Conservation (phyloP, 2,797 vertebrate genomes). For the Neosilurus hyrtlii region DNA sequence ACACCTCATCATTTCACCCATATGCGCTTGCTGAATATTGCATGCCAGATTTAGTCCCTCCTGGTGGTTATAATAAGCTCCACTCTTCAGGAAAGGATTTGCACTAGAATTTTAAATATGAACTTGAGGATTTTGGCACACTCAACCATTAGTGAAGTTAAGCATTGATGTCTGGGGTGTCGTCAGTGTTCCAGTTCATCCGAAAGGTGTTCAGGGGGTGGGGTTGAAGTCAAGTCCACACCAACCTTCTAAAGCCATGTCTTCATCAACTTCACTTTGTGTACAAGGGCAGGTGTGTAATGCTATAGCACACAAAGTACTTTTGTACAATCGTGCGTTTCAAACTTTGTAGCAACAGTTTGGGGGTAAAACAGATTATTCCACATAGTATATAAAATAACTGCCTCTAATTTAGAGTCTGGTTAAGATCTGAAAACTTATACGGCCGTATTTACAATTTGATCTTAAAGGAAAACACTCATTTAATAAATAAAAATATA, state of each 20-base stretch:
- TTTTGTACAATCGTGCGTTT: neutral
- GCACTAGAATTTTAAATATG: neutral
- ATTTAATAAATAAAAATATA: no score
- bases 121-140: neutral
- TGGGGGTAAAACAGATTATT: neutral
- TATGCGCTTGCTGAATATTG: neutral
- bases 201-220: neutral
- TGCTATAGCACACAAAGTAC: neutral
- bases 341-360: neutral
- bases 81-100: neutral
- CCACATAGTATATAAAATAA: neutral
- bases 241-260: no score
- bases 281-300: neutral
- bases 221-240: no score
- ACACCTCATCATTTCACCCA: neutral
- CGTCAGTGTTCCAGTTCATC: neutral
- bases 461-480: no score
- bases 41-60: neutral
- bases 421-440: neutral
- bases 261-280: no score
- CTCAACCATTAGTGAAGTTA: neutral
- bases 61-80: neutral
- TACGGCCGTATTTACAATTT: no score
- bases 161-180: neutral
- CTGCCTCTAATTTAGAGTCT: neutral